Conservation (phyloP, 1,140 invertebrate species). For the Cotesia glomerata region DNA sequence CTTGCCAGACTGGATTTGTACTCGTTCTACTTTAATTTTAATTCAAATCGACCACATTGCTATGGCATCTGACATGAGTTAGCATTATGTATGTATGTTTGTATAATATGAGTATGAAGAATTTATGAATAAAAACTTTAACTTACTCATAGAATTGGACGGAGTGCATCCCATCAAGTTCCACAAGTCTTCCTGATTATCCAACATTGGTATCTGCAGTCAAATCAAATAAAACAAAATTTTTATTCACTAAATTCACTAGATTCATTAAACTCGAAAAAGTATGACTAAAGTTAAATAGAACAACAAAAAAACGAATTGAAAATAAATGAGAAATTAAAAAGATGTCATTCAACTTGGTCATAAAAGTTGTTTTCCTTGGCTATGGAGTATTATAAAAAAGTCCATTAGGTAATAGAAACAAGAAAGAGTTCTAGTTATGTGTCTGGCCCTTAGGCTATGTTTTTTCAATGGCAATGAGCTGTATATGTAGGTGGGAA, state of each 20-base stretch:
- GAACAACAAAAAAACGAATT: too few relatives aligned
- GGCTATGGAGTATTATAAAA: slow-evolving; percentile 19
- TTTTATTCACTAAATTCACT: background rate
- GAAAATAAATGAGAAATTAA: background rate
- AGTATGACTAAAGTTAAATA: background rate
- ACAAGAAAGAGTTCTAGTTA: slow-evolving; percentile 31
- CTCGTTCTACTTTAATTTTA: slow-evolving; percentile 18
- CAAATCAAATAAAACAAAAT: background rate
- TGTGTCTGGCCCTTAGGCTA: slow-evolving; percentile 35
- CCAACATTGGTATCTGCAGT: slow-evolving; percentile 6
- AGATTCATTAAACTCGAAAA: background rate
- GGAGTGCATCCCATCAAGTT: slow-evolving; percentile 20
- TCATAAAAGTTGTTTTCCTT: slow-evolving; percentile 4
- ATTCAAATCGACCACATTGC: slow-evolving; percentile 24
- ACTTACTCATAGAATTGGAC: slow-evolving; percentile 17
- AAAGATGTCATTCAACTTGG: background rate
- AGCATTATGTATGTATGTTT: background rate
- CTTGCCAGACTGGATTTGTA: slow-evolving; percentile 13
- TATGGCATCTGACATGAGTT: background rate
- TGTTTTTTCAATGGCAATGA: slow-evolving; percentile 19
- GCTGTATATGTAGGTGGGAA: slow-evolving; percentile 5
- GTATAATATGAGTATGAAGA: background rate
- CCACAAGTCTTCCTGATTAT: background rate
- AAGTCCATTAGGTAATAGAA: slow-evolving; percentile 20
- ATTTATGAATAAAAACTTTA: slow-evolving; percentile 8